Evolutionary conservation across 2,797 vertebrate genomes (phyloP), one percentile per base, ranked within the genome.

Genomic region (Fundulus diaphanus): DNA sequence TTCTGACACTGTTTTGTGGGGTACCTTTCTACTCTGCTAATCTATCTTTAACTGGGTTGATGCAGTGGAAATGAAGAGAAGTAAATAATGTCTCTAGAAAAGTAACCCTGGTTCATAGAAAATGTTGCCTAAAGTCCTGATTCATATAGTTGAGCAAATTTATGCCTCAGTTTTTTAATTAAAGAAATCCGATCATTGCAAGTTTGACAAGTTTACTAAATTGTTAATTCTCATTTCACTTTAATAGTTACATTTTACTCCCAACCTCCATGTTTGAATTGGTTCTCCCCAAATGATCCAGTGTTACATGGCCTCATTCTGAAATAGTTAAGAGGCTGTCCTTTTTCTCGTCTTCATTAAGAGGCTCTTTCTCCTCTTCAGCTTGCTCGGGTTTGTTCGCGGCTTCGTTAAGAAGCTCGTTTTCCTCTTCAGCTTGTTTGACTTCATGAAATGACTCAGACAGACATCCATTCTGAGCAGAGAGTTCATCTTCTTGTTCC

Each of bases 391-490:
- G 4, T 63, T 40, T 24, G 2, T 63, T 24, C n/a, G n/a, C 0
- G 1, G 37, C 22, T 24, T 5, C 9, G 13, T 40, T 37, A 12
- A 65, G 12, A 65, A 22, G 20, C 5, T 9, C 22, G 13, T 65
- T 65, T 65, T 65, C 61, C 22, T 40, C 20, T 37, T 40, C 22
- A 4, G 2, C 35, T 24, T 40, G 61, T 24, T 63, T 35, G 13
- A 0, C 3, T 63, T 40, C 13, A 24, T 6, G 20, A 24, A 9
- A 65, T 37, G 35, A 24, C 20, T 24, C 35, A 63, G 61, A 40
- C 15, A 5, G 7, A 3, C 9, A 0, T 5, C 0, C 22, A 3
- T 4, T 3, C 18, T 61, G 46, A 2, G 11, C 27, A 48, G n/a
- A 31, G 13, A 3, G 27, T 1, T 31, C n/a, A 0, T 70, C 49